Evolutionary conservation across 2,888 invertebrate genomes (phyloP), one percentile per base, ranked within the genome.

Genomic region (Synanthedon tipuliformis): DNA sequence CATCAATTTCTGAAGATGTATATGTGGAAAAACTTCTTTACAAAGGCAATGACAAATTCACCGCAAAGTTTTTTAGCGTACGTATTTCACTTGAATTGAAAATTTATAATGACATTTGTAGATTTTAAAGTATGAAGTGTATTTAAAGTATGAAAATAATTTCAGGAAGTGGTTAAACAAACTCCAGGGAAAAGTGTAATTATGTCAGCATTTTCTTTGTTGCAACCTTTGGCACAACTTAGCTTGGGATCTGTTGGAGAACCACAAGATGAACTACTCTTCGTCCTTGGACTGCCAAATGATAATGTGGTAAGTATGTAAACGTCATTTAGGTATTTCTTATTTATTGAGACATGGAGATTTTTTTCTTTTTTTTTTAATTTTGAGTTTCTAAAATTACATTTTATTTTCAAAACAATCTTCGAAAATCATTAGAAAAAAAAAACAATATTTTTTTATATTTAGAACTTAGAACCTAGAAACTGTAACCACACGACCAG

Each of bases 141-240:
- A 13, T 49, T n/a, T n/a, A n/a, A n/a, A n/a, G n/a, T n/a, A n/a
- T n/a, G n/a, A 49, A 23, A 49, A 23, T 49, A 12, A 13, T 18
- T 49, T 12, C 16, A 83, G 84, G 78, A 78, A 57, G 75, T 78
- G 3, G 66, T 66, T 0, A 71, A 73, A 16, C 50, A 50, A 1
- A 62, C 77, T 0, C 62, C 66, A 0, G 68, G 60, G 1, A 61
- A 80, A 58, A 87, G 78, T 56, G 63, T 82, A 13, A 75, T 87
- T 7, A 54, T 86, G 48, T 89, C 89, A 0, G 86, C 86, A 0
- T 81, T 81, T 61, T 89, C 89, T 2, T 79, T 86, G 3, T 61
- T 88, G 58, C 61, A 78, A 0, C 82, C 80, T 0, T 68, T 88
- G 1, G 81, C 78, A 0, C 77, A 78, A 58, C 59, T 88, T 1